Percentiles rank a stretch among this genome's conserved stretches.
Conservation (phyloP, 2,797 vertebrate species). For the Gymnothorax javanicus region DNA sequence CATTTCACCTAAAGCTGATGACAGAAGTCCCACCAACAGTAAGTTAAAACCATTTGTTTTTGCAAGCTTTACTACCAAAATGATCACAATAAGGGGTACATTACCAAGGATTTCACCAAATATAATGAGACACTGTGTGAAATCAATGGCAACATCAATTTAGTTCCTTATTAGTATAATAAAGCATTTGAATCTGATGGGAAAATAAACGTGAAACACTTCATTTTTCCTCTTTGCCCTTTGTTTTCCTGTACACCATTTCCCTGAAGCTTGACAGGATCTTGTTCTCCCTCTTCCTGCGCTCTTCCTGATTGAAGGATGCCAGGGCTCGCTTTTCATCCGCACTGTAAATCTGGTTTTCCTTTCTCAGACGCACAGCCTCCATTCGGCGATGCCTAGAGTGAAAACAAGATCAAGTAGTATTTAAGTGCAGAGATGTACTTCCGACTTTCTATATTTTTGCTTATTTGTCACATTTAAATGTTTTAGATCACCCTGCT, state of each 20-base stretch:
- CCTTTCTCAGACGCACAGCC: slow-evolving; percentile 95
- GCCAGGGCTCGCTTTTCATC: slow-evolving; percentile 95
- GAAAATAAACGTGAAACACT: not conserved
- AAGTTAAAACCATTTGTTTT: not conserved
- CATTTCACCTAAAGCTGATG: not conserved
- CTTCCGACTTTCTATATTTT: too few species aligned
- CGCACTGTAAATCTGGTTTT: slow-evolving; percentile 98
- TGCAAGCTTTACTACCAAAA: not conserved
- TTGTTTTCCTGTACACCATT: slow-evolving; percentile 86
- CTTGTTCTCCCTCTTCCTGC: slow-evolving; percentile 94
- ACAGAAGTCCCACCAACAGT: not conserved
- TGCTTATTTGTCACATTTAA: too few species aligned
- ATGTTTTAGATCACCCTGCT: too few species aligned
- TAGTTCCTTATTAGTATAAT: not conserved
- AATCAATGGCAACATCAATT: not conserved
- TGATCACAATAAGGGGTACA: not conserved
- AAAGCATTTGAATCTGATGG: not conserved
- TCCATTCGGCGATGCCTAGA: slow-evolving; percentile 93
- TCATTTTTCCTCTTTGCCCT: slow-evolving; percentile 77
- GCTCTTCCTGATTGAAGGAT: slow-evolving; percentile 96
- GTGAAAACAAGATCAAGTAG: not conserved
- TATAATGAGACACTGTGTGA: not conserved
- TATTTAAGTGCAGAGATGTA: not conserved
- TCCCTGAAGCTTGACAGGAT: slow-evolving; percentile 94
- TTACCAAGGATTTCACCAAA: not conserved